Percentiles rank a stretch among this genome's conserved stretches.
Conservation (phyloP, 2,888 invertebrate genomes). For the Caenorhabditis virilis region DNA sequence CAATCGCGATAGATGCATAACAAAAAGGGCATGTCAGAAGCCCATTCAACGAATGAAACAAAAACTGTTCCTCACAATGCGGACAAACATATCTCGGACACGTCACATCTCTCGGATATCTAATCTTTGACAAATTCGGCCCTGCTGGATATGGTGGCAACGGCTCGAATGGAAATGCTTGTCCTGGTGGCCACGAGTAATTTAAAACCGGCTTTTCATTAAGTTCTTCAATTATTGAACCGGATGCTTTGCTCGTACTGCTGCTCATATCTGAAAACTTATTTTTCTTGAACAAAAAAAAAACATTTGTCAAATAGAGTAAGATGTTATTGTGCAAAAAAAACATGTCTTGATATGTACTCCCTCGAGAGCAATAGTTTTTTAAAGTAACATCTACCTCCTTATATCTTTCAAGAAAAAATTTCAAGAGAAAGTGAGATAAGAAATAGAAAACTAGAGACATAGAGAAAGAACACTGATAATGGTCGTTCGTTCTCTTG, state of each 20-base stretch:
- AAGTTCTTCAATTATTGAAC: conserved; percentile 21
- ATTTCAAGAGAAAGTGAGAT: too few relatives aligned
- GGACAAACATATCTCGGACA: conserved; percentile 48
- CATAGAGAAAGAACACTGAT: too few relatives aligned
- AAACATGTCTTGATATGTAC: too few relatives aligned
- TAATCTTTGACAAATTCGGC: conserved; percentile 46
- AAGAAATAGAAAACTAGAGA: too few relatives aligned
- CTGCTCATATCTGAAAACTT: conserved; percentile 12
- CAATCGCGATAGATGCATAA: conserved; percentile 45
- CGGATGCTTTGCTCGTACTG: conserved; percentile 9
- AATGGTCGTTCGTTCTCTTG: too few relatives aligned
- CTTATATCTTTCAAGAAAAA: too few relatives aligned
- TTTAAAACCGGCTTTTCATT: conserved; percentile 35
- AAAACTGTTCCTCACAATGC: conserved; percentile 46
- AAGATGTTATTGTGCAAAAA: too few relatives aligned
- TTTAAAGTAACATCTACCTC: too few relatives aligned
- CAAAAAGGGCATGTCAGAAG: conserved; percentile 50
- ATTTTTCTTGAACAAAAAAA: too few relatives aligned
- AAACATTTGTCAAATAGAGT: too few relatives aligned
- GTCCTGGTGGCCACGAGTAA: conserved; percentile 48
- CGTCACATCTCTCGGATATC: conserved; percentile 44
- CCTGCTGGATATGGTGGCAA: conserved; percentile 51
- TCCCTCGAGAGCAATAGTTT: neutral
- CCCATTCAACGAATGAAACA: conserved; percentile 45
- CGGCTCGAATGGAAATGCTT: conserved; percentile 43